Conservation (phyloP, 2,113 vertebrate genomes). For the Callionymus lyra region DNA sequence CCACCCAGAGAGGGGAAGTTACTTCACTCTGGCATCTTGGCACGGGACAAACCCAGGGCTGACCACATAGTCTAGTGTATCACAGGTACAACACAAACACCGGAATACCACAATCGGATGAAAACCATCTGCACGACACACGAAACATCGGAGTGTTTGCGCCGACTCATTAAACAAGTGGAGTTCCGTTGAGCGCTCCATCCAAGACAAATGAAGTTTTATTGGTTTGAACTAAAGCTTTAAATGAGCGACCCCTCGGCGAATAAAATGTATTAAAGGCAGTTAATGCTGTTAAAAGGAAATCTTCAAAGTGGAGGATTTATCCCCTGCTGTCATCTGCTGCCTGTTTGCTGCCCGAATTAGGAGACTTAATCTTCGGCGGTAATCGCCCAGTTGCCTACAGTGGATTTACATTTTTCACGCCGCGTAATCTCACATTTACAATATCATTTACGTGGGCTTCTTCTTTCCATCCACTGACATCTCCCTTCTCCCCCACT, state of each 20-base stretch:
- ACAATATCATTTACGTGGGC: slow-evolving; percentile 64
- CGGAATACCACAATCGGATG: slow-evolving; percentile 37
- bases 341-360: slow-evolving; percentile 48
- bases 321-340: slow-evolving; percentile 33
- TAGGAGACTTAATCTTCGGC: slow-evolving; percentile 54
- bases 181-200: slow-evolving; percentile 11
- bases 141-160: slow-evolving; percentile 9
- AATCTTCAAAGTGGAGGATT: slow-evolving; percentile 53
- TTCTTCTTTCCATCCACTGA: slow-evolving; percentile 51
- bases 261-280: slow-evolving; percentile 30
- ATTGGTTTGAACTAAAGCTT: slow-evolving; percentile 12
- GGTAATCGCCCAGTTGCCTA: slow-evolving; percentile 53
- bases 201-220: slow-evolving; percentile 29
- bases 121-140: slow-evolving; percentile 28
- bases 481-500: slow-evolving; percentile 46
- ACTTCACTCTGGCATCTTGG: slow-evolving; percentile 28
- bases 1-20: slow-evolving; percentile 34
- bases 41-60: slow-evolving; percentile 27
- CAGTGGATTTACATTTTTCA: slow-evolving; percentile 62
- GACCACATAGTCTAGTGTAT: slow-evolving; percentile 45
- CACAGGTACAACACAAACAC: slow-evolving; percentile 24
- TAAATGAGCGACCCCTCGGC: slow-evolving; percentile 17
- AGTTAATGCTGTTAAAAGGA: slow-evolving; percentile 27
- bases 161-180: slow-evolving; percentile 31
- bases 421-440: slow-evolving; percentile 65